A percentile compares a stretch with the other conserved stretches of the same genome.
These are phyloP conservation scores for Caradrina clavipalpis DNA, from an alignment of 2,888 invertebrate genomes.

Conservation along the genomic window DNA sequence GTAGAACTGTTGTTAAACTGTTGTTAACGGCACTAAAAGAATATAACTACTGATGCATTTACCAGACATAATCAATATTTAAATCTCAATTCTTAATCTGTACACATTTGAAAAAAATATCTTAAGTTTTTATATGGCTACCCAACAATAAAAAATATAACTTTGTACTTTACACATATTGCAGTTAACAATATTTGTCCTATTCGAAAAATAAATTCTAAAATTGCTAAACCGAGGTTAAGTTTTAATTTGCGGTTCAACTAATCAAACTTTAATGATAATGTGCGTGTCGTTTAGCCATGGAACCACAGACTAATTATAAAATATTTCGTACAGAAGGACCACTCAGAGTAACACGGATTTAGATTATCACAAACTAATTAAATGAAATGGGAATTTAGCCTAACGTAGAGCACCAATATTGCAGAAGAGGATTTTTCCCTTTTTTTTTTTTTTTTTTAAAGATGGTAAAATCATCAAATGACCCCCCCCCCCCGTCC, in stretches of 20 bases:
- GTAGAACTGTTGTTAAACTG: too few relatives aligned
- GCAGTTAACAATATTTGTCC: background rate
- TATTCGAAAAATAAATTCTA: background rate
- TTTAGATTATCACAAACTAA: background rate
- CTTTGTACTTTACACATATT: too few relatives aligned
- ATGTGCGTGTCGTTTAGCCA: conserved; percentile 10
- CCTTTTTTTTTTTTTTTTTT: too few relatives aligned
- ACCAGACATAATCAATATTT: background rate
- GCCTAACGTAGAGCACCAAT: too few relatives aligned
- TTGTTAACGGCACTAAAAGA: background rate
- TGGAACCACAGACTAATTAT: background rate
- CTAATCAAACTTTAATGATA: conserved; percentile 18
- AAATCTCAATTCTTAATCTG: background rate
- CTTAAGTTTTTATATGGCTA: too few relatives aligned
- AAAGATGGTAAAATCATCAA: too few relatives aligned
- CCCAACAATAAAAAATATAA: too few relatives aligned
- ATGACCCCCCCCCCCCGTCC: too few relatives aligned
- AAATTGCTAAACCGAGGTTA: background rate
- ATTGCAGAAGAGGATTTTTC: too few relatives aligned
- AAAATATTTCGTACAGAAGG: background rate
- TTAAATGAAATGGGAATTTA: too few relatives aligned
- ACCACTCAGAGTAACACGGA: background rate
- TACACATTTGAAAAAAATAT: too few relatives aligned
- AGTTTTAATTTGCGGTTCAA: conserved; percentile 11
- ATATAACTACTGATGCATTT: background rate